These are phyloP conservation scores for Pelobates fuscus DNA, from an alignment of 2,113 vertebrate species.

Conservation along the genomic window DNA sequence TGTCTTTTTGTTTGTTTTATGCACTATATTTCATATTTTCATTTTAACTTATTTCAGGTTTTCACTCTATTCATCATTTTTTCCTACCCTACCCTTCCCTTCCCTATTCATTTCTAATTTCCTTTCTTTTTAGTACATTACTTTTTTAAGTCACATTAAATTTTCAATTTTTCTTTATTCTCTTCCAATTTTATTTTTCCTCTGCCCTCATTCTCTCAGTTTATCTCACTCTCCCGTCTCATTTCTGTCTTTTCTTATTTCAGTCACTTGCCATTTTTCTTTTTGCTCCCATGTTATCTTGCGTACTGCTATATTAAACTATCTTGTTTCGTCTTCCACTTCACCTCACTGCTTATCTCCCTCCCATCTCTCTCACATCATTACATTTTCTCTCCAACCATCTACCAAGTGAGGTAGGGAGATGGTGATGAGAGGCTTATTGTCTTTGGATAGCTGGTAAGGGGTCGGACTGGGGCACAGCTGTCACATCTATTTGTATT, in stretches of 20 bases:
- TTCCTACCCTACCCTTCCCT: neutral
- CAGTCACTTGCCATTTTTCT: neutral
- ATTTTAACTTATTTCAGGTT: too few species aligned
- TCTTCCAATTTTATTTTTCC: neutral
- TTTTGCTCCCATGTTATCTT: neutral
- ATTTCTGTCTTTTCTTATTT: neutral
- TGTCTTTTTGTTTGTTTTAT: neutral
- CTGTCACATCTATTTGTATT: neutral
- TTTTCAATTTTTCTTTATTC: neutral
- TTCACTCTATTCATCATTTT: neutral
- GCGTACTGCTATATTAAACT: too few species aligned
- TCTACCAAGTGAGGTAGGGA: neutral
- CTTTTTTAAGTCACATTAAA: too few species aligned
- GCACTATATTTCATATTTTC: too few species aligned
- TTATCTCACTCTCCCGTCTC: neutral
- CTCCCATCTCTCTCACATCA: too few species aligned
- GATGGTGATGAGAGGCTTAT: neutral
- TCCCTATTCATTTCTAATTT: too few species aligned
- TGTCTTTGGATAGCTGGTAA: neutral
- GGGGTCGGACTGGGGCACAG: neutral
- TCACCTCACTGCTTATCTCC: neutral
- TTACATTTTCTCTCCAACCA: neutral
- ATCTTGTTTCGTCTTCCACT: neutral
- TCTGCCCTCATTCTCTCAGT: neutral
- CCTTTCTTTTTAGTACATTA: too few species aligned